Evolutionary conservation across 2,888 invertebrate genomes (phyloP).

Genomic region (Pimpla rufipes): DNA sequence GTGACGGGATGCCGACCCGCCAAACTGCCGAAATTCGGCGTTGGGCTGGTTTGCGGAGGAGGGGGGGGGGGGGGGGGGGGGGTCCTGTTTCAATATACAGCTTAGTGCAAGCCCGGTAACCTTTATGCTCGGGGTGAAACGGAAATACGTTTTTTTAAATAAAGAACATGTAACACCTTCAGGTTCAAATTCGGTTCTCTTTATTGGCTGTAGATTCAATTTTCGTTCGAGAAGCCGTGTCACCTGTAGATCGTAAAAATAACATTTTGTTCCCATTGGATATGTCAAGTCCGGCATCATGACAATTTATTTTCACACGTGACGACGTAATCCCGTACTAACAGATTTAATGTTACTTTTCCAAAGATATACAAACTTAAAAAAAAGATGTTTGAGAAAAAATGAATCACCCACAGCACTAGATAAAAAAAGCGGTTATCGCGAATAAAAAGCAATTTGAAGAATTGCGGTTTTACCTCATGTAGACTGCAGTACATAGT

Average conservation of each 20-base stretch:
- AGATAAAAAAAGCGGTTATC: constrained; percentile 18
- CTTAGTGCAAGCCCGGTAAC: constrained; percentile 1
- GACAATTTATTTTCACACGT: no score
- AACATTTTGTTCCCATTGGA: no score
- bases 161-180: not conserved
- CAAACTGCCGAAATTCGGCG: no score
- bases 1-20: no score
- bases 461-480: constrained; percentile 24
- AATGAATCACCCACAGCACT: not conserved
- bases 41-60: no score
- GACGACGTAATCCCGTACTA: no score
- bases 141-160: constrained; percentile 22
- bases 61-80: no score
- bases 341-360: no score
- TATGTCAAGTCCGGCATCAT: no score
- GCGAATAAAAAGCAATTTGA: constrained; percentile 18
- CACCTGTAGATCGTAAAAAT: no score
- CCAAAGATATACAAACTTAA: not conserved
- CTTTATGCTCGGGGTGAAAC: constrained; percentile 23
- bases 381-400: not conserved
- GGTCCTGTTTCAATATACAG: no score
- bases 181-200: not conserved
- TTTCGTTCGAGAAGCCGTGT: not conserved
- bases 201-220: not conserved
- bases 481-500: constrained; percentile 15